Evolutionary conservation across 2,113 vertebrate genomes (phyloP), one percentile per base, ranked within the genome.

Genomic region (Ochotona princeps): DNA sequence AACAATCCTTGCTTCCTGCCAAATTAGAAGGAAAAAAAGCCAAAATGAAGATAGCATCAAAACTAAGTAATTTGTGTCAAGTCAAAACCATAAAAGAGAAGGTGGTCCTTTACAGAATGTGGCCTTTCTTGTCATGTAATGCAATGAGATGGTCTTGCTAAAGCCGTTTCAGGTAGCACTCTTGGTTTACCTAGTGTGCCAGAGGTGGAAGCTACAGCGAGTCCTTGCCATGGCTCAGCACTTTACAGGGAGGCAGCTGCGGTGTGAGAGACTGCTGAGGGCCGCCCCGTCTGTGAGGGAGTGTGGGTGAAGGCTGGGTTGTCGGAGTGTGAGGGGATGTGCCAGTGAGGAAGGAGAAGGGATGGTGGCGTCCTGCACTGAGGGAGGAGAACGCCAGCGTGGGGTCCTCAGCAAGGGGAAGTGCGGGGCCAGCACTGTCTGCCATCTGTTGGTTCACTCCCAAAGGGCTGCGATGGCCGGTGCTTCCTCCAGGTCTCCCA

Each of bases 141-240:
- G 69, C 78, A 92, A 35, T 83, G 47, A 47, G 25, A 69, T 83
- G 15, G 5, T 83, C 30, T 88, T 92, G 15, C 17, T 75, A 86
- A 91, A 93, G 89, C 30, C 87, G 63, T 66, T 84, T 54, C n/a
- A 66, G 78, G 47, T 26, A 38, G 11, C 74, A 28, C 80, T 93
- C 20, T 90, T 95, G 18, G 12, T 87, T 94, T 57, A n/a, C 47
- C 51, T 93, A 80, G 80, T 89, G 81, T 86, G 75, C 26, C 32
- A 93, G 76, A 85, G 54, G 57, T 86, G 44, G 73, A 95, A 83
- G 47, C n/a, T 23, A 47, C 35, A 86, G 76, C 44, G 66, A 25
- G 2, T 44, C 17, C 80, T 66, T 89, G 47, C 79, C 67, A 25
- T 91, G 49, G 7, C 69, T 38, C 44, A 44, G 38, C 38, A 44